phyloP scores from a whole-genome alignment of 2,113 vertebrate genomes.

The Malaclemys terrapin region DNA sequence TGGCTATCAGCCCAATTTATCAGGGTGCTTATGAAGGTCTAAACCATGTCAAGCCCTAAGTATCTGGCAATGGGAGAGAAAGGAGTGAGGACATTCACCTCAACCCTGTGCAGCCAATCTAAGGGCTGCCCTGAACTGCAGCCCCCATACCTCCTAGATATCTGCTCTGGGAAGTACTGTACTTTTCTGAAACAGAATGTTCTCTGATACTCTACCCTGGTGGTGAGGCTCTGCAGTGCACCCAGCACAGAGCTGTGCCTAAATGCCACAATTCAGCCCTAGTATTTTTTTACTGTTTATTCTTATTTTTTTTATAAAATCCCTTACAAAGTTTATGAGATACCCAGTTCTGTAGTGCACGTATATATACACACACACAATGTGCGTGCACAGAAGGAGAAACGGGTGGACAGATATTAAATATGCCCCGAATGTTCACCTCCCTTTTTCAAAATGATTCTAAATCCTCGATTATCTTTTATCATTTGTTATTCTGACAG shows the following conservation, averaged over 20 bases:
- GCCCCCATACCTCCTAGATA: background rate
- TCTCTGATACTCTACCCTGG: background rate
- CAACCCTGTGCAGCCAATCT: background rate
- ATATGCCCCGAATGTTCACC: background rate
- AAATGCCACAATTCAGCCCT: background rate
- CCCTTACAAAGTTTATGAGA: background rate
- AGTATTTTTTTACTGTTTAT: background rate
- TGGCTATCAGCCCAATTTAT: background rate
- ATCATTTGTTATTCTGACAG: background rate
- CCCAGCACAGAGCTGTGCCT: background rate
- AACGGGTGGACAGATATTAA: background rate
- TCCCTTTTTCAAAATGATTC: background rate
- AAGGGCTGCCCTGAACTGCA: background rate
- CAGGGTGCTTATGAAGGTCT: background rate
- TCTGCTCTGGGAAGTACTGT: background rate
- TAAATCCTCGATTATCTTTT: background rate
- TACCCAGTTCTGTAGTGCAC: background rate
- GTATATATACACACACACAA: no score
- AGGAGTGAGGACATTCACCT: background rate
- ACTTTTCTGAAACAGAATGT: background rate
- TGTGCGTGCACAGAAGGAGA: background rate
- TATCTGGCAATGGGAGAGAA: background rate
- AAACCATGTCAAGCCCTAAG: background rate
- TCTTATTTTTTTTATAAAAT: background rate
- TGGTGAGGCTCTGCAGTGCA: background rate